These are phyloP conservation scores for Menidia beryllina DNA, from an alignment of 2,113 vertebrate species.

Conservation along the genomic window DNA sequence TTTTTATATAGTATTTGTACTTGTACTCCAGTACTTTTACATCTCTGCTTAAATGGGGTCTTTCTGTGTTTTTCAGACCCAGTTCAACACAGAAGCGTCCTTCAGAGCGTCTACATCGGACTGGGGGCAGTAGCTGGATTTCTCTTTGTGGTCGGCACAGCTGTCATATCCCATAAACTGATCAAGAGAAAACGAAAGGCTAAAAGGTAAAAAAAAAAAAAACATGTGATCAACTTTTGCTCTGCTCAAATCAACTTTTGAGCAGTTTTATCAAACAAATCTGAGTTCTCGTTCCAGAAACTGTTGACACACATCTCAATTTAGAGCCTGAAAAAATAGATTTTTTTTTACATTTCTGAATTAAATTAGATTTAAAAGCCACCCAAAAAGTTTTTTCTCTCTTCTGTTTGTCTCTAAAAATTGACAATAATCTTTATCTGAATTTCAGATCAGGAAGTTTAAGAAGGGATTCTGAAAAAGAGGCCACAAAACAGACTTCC, in stretches of 20 bases:
- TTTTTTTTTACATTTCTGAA: too few relatives aligned
- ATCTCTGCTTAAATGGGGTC: not conserved
- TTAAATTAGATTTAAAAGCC: too few relatives aligned
- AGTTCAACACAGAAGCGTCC: not conserved
- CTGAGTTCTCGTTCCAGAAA: too few relatives aligned
- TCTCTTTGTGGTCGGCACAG: slow-evolving; percentile 61
- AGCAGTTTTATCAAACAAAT: too few relatives aligned
- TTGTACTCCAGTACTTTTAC: too few relatives aligned
- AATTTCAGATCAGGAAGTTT: slow-evolving; percentile 52
- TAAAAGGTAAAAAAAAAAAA: slow-evolving; percentile 42
- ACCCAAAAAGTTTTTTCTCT: not conserved
- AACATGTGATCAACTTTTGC: too few relatives aligned
- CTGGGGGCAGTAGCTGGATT: slow-evolving; percentile 68
- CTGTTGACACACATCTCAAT: too few relatives aligned
- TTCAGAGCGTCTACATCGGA: slow-evolving; percentile 38
- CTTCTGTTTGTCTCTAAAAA: not conserved
- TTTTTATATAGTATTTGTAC: too few relatives aligned
- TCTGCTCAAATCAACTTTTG: too few relatives aligned
- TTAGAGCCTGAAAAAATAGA: too few relatives aligned
- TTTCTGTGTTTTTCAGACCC: not conserved
- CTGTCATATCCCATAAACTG: not conserved
- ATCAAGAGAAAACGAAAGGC: slow-evolving; percentile 22
- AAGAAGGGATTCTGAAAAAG: not conserved
- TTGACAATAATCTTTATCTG: not conserved
- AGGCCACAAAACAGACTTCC: slow-evolving; percentile 37